Conservation (phyloP, 2,888 invertebrate species). For the Oscheius myriophilus region DNA sequence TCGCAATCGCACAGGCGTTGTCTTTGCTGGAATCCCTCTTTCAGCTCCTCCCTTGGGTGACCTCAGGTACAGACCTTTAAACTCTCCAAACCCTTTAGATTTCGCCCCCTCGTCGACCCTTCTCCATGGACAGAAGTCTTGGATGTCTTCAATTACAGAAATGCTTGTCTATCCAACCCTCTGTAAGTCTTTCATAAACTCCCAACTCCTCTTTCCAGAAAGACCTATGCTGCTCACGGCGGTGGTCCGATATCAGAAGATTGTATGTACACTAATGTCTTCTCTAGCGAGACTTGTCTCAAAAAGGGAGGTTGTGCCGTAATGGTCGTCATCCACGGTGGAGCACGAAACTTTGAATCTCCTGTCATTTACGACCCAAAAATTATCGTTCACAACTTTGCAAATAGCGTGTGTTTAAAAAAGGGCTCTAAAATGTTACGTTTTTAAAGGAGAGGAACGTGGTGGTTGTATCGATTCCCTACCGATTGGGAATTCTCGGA, state of each 20-base stretch:
- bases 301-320: constrained; percentile 38
- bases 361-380: constrained; percentile 31
- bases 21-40: constrained; percentile 3
- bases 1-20: neutral
- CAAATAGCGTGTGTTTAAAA: constrained; percentile 21
- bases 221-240: neutral
- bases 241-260: constrained; percentile 12
- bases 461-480: constrained; percentile 36
- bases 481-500: constrained; percentile 36
- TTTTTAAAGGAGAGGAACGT: constrained; percentile 34
- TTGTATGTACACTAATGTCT: constrained; percentile 39
- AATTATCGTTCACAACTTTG: constrained; percentile 39
- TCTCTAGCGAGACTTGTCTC: constrained; percentile 29
- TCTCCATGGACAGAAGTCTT: neutral
- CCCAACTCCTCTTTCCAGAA: neutral
- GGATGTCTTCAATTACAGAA: neutral
- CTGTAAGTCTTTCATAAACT: neutral
- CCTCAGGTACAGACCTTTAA: neutral
- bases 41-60: neutral
- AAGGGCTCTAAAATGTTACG: neutral
- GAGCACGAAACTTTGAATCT: constrained; percentile 28
- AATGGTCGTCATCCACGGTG: constrained; percentile 42
- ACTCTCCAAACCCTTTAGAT: neutral
- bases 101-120: neutral
- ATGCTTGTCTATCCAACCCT: constrained; percentile 2